These are phyloP conservation scores for Cantharis rustica DNA, from an alignment of 2,888 invertebrate species.

Conservation along the genomic window DNA sequence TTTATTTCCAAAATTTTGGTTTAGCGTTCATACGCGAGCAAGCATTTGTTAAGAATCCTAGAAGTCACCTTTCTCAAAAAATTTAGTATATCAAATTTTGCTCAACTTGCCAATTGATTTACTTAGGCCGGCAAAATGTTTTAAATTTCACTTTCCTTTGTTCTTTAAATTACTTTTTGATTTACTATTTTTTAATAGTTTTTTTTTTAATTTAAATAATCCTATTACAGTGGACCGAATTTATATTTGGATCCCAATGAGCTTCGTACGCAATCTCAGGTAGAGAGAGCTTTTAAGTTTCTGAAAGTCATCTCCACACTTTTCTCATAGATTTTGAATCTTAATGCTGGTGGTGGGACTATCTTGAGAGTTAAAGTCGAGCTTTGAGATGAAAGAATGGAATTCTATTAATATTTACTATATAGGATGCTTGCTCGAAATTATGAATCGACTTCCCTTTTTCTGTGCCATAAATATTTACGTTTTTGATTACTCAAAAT, in stretches of 20 bases:
- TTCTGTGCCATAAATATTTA: neutral
- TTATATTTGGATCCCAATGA: neutral
- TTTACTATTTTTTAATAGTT: neutral
- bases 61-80: neutral
- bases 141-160: neutral
- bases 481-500: neutral
- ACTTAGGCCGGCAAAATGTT: neutral
- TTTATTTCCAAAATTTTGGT: neutral
- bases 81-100: neutral
- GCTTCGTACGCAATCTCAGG: neutral
- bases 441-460: neutral
- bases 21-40: neutral
- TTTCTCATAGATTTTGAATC: neutral
- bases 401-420: neutral
- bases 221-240: neutral
- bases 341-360: neutral
- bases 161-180: neutral
- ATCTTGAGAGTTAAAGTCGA: neutral
- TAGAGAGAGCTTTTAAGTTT: neutral
- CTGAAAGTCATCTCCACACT: neutral
- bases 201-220: neutral
- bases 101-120: neutral
- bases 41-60: neutral
- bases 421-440: neutral
- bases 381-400: neutral